Evolutionary conservation across 2,888 invertebrate genomes (phyloP), one percentile per base, ranked within the genome.

Genomic region (Latheticus oryzae): DNA sequence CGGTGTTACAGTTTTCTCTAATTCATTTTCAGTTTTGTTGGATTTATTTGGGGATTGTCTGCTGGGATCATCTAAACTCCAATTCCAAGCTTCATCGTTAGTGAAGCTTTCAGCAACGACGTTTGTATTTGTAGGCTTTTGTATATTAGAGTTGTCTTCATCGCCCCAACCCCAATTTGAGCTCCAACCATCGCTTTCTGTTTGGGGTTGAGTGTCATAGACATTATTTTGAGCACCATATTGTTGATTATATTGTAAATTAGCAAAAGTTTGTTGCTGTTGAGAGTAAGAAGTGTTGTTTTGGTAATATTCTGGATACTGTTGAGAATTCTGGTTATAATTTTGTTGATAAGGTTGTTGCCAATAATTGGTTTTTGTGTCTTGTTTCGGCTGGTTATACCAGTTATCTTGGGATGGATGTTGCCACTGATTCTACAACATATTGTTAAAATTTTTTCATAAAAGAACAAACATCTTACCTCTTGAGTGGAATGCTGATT

Each of bases 31-130:
- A 9, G 61, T 80, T 82, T n/a, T n/a, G n/a, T n/a, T n/a, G n/a
- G 4, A 2, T 16, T 38, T 38, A 5, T 19, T 19, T n/a, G 48
- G 45, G 70, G 70, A 12, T 70, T 63, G 24, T 11, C 9, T 15
- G 53, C 59, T 65, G 37, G 77, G 76, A 5, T 84, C 83, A 47
- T 85, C 85, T 66, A 80, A 78, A 2, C 82, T 76, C 87, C 86
- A 87, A 71, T 84, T 85, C 87, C 87, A 88, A 28, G 81, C 80
- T 62, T 85, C 83, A 37, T 79, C 79, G 12, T 80, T 75, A 8
- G 77, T 79, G 75, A 87, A 86, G 70, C 85, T 85, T 63, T 87
- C 85, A 53, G 81, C 80, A 47, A 79, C 77, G 28, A 70, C 74
- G 1, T 71, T 69, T 35, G 51, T 52, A 59, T 57, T 62, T 42